Percentiles rank a stretch among this genome's conserved stretches.
These are phyloP conservation scores for Asarcornis scutulata DNA, from an alignment of 2,113 vertebrate genomes.

Conservation along the genomic window DNA sequence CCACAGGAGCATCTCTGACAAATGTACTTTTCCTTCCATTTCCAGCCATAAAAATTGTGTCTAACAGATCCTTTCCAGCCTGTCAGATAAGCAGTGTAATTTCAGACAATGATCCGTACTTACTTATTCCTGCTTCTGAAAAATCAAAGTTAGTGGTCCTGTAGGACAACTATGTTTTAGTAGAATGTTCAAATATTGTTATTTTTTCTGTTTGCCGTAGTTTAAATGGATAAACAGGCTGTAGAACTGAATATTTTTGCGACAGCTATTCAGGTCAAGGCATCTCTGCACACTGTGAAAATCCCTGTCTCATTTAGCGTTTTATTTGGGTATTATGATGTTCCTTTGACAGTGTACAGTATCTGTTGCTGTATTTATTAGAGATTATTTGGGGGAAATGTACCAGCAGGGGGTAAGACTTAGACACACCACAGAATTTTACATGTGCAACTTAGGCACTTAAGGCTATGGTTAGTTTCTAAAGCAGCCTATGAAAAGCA, in stretches of 20 bases:
- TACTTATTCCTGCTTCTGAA: not conserved
- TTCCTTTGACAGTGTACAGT: not conserved
- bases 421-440: not conserved
- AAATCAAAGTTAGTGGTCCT: constrained; percentile 5
- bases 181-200: not conserved
- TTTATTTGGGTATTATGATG: not conserved
- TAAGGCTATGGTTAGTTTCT: not conserved
- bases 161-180: constrained; percentile 10
- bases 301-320: not conserved
- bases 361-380: not conserved
- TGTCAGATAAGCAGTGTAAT: not conserved
- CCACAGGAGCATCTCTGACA: not conserved
- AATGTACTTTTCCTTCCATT: constrained; percentile 11
- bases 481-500: not conserved
- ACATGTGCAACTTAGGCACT: not conserved
- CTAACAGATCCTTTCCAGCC: not conserved
- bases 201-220: not conserved
- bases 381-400: not conserved
- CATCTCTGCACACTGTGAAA: not conserved
- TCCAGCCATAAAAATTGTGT: not conserved
- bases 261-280: constrained; percentile 33
- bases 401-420: not conserved
- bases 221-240: constrained; percentile 45
- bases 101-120: constrained; percentile 3
- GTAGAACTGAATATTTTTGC: constrained; percentile 1